Conservation (phyloP, 2,888 invertebrate species). For the Drosophila phalerata region DNA sequence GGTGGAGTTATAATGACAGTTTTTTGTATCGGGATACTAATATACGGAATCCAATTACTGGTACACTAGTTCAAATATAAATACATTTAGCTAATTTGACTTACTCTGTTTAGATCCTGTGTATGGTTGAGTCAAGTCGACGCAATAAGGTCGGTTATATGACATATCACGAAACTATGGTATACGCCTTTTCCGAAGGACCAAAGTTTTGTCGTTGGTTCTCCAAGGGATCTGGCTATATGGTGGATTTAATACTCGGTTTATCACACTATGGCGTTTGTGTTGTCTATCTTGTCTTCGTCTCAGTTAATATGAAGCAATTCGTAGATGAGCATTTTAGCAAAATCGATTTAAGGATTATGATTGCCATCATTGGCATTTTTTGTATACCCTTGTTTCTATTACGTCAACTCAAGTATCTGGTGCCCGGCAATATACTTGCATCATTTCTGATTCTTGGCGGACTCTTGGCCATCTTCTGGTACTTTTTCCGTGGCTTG, state of each 20-base stretch:
- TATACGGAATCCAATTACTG: conserved; percentile 60
- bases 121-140: conserved; percentile 52
- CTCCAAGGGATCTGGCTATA: conserved; percentile 50
- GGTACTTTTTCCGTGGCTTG: conserved; percentile 91
- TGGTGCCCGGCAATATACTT: conserved; percentile 95
- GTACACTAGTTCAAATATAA: conserved; percentile 23
- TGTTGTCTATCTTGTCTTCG: conserved; percentile 97
- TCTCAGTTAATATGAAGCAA: conserved; percentile 92
- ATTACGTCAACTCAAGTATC: conserved; percentile 90
- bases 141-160: conserved; percentile 39
- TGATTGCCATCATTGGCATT: conserved; percentile 87
- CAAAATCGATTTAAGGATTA: conserved; percentile 85
- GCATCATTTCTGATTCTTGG: conserved; percentile 94
- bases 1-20: conserved; percentile 42
- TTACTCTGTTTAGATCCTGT: conserved; percentile 35
- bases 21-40: conserved; percentile 12
- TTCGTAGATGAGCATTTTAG: conserved; percentile 87
- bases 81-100: background rate
- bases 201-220: conserved; percentile 26
- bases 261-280: conserved; percentile 97
- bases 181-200: conserved; percentile 43
- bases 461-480: conserved; percentile 88
- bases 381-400: conserved; percentile 89
- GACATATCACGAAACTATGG: conserved; percentile 47
- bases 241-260: conserved; percentile 91